phyloP scores from a whole-genome alignment of 1,140 invertebrate species.

The Archivesica marissinica region DNA sequence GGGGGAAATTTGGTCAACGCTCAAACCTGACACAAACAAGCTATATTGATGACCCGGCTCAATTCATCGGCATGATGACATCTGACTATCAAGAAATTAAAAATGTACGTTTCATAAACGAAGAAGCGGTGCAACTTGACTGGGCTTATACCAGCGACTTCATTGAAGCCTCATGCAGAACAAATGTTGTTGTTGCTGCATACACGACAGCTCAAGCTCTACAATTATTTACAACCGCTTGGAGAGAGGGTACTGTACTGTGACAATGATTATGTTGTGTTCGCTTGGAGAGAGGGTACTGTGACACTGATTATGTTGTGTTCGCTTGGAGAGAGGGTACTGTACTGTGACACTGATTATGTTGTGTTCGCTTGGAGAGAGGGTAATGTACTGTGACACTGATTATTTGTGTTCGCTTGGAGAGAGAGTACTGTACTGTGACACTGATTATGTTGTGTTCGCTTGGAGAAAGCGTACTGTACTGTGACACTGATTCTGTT shows the following conservation, averaged over 20 bases:
- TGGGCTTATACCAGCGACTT: conserved; percentile 19
- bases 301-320: conserved; percentile 84
- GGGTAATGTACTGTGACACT: conserved; percentile 83
- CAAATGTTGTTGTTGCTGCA: conserved; percentile 78
- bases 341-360: conserved; percentile 84
- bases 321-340: conserved; percentile 71
- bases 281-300: conserved; percentile 68
- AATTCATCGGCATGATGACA: conserved; percentile 72
- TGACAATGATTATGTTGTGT: conserved; percentile 80
- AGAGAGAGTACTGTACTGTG: conserved; percentile 79
- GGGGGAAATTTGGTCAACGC: no score
- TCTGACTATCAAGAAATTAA: conserved; percentile 50
- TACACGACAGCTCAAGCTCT: conserved; percentile 83
- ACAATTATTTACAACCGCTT: conserved; percentile 77
- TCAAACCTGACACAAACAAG: no score
- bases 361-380: conserved; percentile 70
- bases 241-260: conserved; percentile 78
- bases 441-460: conserved; percentile 83
- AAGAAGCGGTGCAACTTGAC: conserved; percentile 38
- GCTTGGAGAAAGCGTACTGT: conserved; percentile 76
- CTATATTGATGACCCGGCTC: no score
- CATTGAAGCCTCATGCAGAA: background rate
- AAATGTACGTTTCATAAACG: conserved; percentile 43
- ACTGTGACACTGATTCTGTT: conserved; percentile 83
- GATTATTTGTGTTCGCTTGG: conserved; percentile 78